Base-by-base conservation (phyloP, 2,113 vertebrate species). In the Gymnocephalus cernua region DNA sequence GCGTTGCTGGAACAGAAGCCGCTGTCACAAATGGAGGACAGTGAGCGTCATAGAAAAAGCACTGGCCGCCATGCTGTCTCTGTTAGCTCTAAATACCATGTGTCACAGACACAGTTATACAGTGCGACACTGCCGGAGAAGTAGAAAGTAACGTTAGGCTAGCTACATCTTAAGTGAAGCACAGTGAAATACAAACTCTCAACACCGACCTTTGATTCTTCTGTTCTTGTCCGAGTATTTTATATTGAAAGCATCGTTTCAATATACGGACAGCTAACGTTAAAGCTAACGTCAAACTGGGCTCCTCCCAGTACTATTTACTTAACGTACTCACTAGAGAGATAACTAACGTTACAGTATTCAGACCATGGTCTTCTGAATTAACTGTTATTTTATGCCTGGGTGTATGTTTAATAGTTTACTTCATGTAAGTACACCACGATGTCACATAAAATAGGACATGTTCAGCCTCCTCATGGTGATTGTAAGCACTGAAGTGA, bases 1-100 rank as follows among this genome's bases (percentile, higher is more conserved):
- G 13, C 6, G 15, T 8, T 72, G 35, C 6, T 16, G 51, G 1
- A 5, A 6, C 0, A 3, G 8, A 29, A 27, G 4, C 4, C 14
- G 10, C 12, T 45, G 47, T 29, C 12, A 68, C 0, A 10, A 61
- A 80, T 56, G 76, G 73, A 67, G 57, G 61, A 44, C 53, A 9
- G 21, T 4, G 23, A 25, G 16, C 23, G 45, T 64, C 4, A 1
- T 8, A 19, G 13, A 16, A 23, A 35, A 78, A 73, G 75, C 41
- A 44, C 13, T 19, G 53, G 77, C 15, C 80, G 84, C 87, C 86
- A 88, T 90, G 82, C 56, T 87, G 13, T 0, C 25, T 41, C 6
- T 21, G 23, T 67, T 25, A 38, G 48, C 79, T 18, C 5, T 3
- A 6, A 59, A 0, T 8, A 25, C 16, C 35, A 18, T 12, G 11